A percentile compares a stretch with the other conserved stretches of the same genome.
phyloP scores from a whole-genome alignment of 2,888 invertebrate genomes.

The Cryptocheilus praepositus region DNA sequence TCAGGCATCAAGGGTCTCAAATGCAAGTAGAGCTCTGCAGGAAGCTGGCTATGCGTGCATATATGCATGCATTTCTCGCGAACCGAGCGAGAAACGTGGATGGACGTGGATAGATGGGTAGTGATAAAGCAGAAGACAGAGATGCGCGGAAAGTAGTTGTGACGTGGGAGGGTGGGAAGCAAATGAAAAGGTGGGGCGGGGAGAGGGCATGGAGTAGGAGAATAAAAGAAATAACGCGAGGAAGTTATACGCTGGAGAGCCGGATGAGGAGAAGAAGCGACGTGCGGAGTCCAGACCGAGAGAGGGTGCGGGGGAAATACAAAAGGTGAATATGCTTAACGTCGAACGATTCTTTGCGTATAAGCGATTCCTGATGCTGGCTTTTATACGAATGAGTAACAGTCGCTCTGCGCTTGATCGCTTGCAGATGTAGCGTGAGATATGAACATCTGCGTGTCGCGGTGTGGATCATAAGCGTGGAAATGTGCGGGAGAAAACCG shows the following conservation, averaged over 20 bases:
- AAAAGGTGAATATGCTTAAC: constrained; percentile 9
- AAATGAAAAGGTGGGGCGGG: background rate
- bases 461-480: too few species aligned
- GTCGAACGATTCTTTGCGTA: too few species aligned
- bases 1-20: constrained; percentile 42
- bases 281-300: background rate
- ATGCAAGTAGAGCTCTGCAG: constrained; percentile 38
- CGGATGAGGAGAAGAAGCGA: background rate
- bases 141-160: background rate
- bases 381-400: too few species aligned
- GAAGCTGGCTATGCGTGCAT: constrained; percentile 28
- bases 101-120: background rate
- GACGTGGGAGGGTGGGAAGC: background rate
- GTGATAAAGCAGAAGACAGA: constrained; percentile 19
- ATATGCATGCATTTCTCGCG: constrained; percentile 19
- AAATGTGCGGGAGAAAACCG: too few species aligned
- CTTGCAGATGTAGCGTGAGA: too few species aligned
- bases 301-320: background rate
- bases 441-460: too few species aligned
- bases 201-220: background rate
- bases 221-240: background rate
- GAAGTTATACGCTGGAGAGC: background rate
- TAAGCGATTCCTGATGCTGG: too few species aligned
- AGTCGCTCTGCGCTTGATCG: too few species aligned
- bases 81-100: constrained; percentile 15